Evolutionary conservation across 1,140 invertebrate genomes (phyloP).

Genomic region (Mamestra configurata): DNA sequence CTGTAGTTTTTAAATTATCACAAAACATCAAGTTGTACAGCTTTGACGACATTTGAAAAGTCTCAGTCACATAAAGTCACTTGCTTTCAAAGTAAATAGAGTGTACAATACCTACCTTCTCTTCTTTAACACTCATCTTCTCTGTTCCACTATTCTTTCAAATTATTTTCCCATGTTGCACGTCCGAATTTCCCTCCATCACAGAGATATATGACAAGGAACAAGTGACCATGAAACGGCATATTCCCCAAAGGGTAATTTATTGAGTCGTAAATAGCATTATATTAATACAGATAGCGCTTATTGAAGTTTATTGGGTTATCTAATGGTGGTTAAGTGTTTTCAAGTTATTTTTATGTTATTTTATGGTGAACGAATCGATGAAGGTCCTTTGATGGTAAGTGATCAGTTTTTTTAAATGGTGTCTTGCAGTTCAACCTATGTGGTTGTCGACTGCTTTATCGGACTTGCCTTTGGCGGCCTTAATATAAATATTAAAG

Average conservation of each 20-base stretch:
- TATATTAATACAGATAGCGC: conserved; percentile 33
- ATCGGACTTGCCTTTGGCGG: too few relatives aligned
- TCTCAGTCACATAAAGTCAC: not conserved
- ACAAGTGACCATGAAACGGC: not conserved
- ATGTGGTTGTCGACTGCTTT: too few relatives aligned
- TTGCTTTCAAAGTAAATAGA: too few relatives aligned
- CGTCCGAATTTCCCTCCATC: not conserved
- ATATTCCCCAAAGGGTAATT: not conserved
- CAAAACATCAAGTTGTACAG: too few relatives aligned
- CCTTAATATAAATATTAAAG: too few relatives aligned
- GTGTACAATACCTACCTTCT: not conserved
- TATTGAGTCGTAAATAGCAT: conserved; percentile 32
- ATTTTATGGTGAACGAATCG: not conserved
- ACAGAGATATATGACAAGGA: not conserved
- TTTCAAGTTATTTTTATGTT: not conserved
- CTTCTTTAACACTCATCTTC: conserved; percentile 5
- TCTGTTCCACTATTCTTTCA: not conserved
- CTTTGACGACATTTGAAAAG: too few relatives aligned
- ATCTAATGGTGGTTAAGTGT: not conserved
- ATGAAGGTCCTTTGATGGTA: too few relatives aligned
- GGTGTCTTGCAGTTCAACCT: too few relatives aligned
- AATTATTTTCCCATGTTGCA: conserved; percentile 6
- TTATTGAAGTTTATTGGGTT: conserved; percentile 6
- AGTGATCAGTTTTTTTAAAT: too few relatives aligned
- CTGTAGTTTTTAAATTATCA: too few relatives aligned